phyloP scores from a whole-genome alignment of 2,113 vertebrate species.

The Apodemus speciosus region DNA sequence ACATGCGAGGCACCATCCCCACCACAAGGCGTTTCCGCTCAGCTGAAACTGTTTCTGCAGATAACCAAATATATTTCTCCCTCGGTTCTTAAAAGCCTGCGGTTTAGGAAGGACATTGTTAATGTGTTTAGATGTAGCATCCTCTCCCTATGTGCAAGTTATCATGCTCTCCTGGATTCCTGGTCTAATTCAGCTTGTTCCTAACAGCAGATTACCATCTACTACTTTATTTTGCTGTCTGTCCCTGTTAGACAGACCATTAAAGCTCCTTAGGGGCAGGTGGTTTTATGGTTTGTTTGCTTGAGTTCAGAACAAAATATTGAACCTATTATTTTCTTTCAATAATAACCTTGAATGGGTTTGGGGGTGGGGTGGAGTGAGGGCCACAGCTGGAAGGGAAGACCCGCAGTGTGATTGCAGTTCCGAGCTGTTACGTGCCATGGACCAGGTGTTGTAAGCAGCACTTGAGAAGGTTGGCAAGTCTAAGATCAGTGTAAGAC shows the following conservation, averaged over 20 bases:
- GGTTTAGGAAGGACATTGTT: neutral
- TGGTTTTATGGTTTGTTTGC: neutral
- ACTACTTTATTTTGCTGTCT: neutral
- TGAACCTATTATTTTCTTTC: neutral
- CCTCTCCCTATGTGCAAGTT: too few relatives aligned
- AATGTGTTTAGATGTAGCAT: neutral
- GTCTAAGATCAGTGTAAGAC: neutral
- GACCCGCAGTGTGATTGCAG: neutral
- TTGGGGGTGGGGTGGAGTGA: neutral
- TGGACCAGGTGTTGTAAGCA: neutral
- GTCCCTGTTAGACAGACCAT: neutral
- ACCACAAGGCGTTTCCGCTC: neutral
- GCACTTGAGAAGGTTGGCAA: neutral
- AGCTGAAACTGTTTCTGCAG: neutral
- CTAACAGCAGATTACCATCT: neutral
- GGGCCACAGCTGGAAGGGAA: neutral
- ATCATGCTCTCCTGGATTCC: neutral
- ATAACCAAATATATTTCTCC: neutral
- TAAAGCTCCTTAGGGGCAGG: neutral
- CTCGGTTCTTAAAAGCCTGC: neutral
- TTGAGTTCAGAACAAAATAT: neutral
- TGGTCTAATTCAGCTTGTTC: neutral
- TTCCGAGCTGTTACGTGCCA: neutral
- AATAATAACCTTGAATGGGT: neutral
- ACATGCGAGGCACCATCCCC: neutral